These are phyloP conservation scores for Hippocampus comes DNA, from an alignment of 2,113 vertebrate species.

Conservation along the genomic window DNA sequence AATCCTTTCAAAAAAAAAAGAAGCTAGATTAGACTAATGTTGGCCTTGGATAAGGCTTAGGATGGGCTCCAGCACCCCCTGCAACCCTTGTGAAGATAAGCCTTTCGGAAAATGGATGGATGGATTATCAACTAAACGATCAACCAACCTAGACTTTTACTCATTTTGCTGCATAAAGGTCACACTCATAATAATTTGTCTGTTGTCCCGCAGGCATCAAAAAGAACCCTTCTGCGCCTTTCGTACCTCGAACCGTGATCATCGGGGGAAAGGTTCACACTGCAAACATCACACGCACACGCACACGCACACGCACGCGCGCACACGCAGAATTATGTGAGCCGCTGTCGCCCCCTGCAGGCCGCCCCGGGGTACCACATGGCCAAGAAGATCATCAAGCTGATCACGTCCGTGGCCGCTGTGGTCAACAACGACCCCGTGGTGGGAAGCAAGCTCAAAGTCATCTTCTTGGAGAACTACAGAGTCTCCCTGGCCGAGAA, in stretches of 20 bases:
- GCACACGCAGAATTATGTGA: background rate
- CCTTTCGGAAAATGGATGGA: too few relatives aligned
- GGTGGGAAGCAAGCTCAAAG: conserved; percentile 88
- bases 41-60: too few relatives aligned
- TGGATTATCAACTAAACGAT: too few relatives aligned
- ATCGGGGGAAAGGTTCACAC: conserved; percentile 88
- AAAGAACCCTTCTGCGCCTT: conserved; percentile 77
- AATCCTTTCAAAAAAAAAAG: too few relatives aligned
- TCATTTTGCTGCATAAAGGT: background rate
- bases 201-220: conserved; percentile 79
- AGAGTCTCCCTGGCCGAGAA: conserved; percentile 93
- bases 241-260: conserved; percentile 89
- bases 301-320: background rate
- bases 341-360: conserved; percentile 63
- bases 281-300: background rate
- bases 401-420: conserved; percentile 86
- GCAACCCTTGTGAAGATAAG: too few relatives aligned
- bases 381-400: conserved; percentile 94
- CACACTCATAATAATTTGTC: background rate
- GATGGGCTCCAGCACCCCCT: too few relatives aligned
- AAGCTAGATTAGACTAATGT: too few relatives aligned
- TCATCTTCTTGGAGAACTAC: conserved; percentile 96
- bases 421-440: conserved; percentile 87
- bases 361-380: conserved; percentile 96
- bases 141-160: background rate